Base-by-base conservation (phyloP, 1,140 invertebrate genomes). In the Panulirus ornatus region DNA sequence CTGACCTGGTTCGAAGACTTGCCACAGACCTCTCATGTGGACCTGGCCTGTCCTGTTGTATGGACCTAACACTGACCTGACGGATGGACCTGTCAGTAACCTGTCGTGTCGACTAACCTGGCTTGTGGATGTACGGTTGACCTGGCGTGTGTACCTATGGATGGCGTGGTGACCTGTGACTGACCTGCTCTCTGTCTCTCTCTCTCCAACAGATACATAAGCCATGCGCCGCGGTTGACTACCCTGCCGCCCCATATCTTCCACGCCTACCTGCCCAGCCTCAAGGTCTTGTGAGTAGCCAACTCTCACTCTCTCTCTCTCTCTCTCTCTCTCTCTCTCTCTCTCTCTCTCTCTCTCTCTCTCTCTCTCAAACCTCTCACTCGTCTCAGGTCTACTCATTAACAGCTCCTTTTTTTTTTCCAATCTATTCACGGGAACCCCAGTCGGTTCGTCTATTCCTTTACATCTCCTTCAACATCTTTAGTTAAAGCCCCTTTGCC, bases 251-350 rank as follows among this genome's bases (percentile, higher is more conserved):
- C 75, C 44, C 2, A 42, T 22, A 19, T 78, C 38, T 78, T 78
- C 6, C 38, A 78, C 40, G 75, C 44, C n/a, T 78, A 44, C 40
- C 75, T 78, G 40, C 75, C 75, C 16, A 42, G 75, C 1, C 75
- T 78, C 75, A 78, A 78, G 44, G 75, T 78, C 40, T 27, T 78
- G 75, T 78, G 75, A 78, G 75, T 78, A 40, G 0, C 6, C 16
- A 19, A 22, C 40, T 42, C 2, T 34, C 9, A 3, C 38, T 34
- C 9, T 40, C 70, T 16, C 38, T 42, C 9, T 73, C 19, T 42
- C 30, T 73, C 11, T 42, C 14, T 22, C 11, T 3, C 19, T n/a
- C n/a, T n/a, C n/a, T n/a, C n/a, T n/a, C n/a, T n/a, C n/a, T n/a
- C 51, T 54, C 51, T 54, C 51, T 54, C 51, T 54, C 51, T 54